phyloP scores from a whole-genome alignment of 2,113 vertebrate species.

The Phocoena phocoena region DNA sequence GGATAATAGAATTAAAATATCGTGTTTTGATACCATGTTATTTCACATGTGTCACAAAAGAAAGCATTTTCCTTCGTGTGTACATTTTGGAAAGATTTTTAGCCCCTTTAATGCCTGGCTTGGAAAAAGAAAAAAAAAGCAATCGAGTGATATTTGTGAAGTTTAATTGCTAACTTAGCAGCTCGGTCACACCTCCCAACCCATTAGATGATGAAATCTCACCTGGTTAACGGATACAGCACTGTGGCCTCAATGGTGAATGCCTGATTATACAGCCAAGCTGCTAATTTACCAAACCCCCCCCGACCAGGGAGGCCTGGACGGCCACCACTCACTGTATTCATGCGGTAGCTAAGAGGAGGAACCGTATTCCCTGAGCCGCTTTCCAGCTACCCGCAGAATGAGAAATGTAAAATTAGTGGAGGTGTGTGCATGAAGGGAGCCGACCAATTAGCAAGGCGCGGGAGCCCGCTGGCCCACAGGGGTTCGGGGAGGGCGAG shows the following conservation, averaged over 20 bases:
- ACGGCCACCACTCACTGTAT: conserved; percentile 88
- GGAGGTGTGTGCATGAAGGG: conserved; percentile 96
- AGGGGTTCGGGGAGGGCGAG: conserved; percentile 81
- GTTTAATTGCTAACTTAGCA: conserved; percentile 91
- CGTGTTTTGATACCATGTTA: conserved; percentile 69
- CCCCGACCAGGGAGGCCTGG: conserved; percentile 86
- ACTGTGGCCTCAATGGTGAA: conserved; percentile 87
- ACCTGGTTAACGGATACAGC: conserved; percentile 86
- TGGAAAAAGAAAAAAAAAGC: conserved; percentile 74
- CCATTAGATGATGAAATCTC: conserved; percentile 90
- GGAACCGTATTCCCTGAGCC: conserved; percentile 91
- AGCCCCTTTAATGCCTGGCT: conserved; percentile 54
- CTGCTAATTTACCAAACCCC: conserved; percentile 93
- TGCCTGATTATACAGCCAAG: conserved; percentile 94
- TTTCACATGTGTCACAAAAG: conserved; percentile 78
- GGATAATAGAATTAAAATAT: conserved; percentile 61
- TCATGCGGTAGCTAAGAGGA: conserved; percentile 91
- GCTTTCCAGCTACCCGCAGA: conserved; percentile 91
- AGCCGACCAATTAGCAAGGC: conserved; percentile 93
- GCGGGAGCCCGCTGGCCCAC: conserved; percentile 79
- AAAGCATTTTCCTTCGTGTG: conserved; percentile 73
- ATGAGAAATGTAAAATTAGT: conserved; percentile 99
- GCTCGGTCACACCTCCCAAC: conserved; percentile 88
- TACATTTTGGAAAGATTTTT: conserved; percentile 57
- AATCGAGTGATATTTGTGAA: conserved; percentile 86